Evolutionary conservation across 1,140 invertebrate species (phyloP).

Genomic region (Dreissena rostriformis): DNA sequence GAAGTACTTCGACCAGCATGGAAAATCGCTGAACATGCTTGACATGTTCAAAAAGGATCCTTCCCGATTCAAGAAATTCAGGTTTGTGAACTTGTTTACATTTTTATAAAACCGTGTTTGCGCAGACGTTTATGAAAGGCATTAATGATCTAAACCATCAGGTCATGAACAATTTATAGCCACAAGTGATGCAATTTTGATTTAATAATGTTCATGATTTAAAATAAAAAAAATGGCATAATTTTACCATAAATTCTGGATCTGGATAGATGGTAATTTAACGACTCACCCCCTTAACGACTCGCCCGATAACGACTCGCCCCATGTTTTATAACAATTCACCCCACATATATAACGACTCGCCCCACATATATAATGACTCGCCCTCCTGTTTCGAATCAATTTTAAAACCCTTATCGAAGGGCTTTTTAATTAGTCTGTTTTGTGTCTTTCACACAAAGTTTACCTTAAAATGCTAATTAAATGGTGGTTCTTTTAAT

Average conservation of each 20-base stretch:
- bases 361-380: no score
- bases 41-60: slow-evolving; percentile 71
- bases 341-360: no score
- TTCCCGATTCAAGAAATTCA: slow-evolving; percentile 72
- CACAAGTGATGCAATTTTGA: background rate
- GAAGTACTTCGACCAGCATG: slow-evolving; percentile 64
- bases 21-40: slow-evolving; percentile 67
- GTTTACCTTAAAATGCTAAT: no score
- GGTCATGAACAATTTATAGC: background rate
- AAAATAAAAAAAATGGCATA: background rate
- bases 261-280: no score
- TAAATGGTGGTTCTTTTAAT: no score
- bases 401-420: no score
- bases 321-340: no score
- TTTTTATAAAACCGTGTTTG: background rate
- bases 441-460: no score
- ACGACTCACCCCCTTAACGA: no score
- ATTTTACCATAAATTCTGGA: background rate
- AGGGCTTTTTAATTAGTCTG: no score
- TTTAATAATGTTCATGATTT: background rate
- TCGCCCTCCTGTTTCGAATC: no score
- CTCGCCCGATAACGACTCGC: no score
- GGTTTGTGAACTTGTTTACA: slow-evolving; percentile 52
- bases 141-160: background rate
- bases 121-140: background rate